A percentile compares a stretch with the other conserved stretches of the same genome.
Evolutionary conservation across 2,888 invertebrate genomes (phyloP).

Genomic region (Eristalis tenax): DNA sequence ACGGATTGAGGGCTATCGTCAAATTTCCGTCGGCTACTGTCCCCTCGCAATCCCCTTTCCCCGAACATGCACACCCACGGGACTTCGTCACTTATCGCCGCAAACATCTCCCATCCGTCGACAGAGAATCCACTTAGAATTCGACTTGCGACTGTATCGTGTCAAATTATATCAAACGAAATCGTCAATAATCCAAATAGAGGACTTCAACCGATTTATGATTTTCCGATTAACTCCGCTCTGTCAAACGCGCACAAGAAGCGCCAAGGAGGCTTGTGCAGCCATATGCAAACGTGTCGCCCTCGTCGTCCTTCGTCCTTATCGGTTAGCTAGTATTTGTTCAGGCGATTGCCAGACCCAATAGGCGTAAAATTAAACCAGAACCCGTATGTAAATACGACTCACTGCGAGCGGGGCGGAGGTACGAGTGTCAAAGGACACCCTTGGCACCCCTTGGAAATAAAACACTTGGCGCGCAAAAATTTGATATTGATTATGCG

Average conservation of each 20-base stretch:
- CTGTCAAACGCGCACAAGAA: slow-evolving; percentile 27
- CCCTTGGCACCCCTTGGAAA: slow-evolving; percentile 18
- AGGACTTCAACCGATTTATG: slow-evolving; percentile 53
- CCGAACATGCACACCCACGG: too few species aligned
- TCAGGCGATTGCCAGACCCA: slow-evolving; percentile 81
- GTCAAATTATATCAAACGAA: slow-evolving; percentile 59
- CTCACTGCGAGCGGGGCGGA: slow-evolving; percentile 38
- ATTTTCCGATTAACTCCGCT: slow-evolving; percentile 58
- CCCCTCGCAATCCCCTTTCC: too few species aligned
- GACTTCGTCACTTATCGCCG: too few species aligned
- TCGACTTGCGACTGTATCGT: slow-evolving; percentile 9
- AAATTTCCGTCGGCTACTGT: too few species aligned
- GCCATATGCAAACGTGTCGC: slow-evolving; percentile 2
- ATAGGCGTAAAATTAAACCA: slow-evolving; percentile 82
- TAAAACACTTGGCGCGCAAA: slow-evolving; percentile 52
- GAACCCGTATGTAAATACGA: slow-evolving; percentile 68
- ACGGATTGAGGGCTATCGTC: too few species aligned
- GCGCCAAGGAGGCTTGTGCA: not conserved
- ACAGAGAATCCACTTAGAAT: not conserved
- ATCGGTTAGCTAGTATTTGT: slow-evolving; percentile 77
- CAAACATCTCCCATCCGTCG: not conserved
- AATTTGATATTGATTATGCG: slow-evolving; percentile 62
- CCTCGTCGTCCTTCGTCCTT: slow-evolving; percentile 36
- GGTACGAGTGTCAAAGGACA: not conserved
- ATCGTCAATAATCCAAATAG: slow-evolving; percentile 67